Percentiles rank a stretch among this genome's conserved stretches.
Evolutionary conservation across 2,113 vertebrate species (phyloP).

Genomic region (Gnathonemus longibarbis): DNA sequence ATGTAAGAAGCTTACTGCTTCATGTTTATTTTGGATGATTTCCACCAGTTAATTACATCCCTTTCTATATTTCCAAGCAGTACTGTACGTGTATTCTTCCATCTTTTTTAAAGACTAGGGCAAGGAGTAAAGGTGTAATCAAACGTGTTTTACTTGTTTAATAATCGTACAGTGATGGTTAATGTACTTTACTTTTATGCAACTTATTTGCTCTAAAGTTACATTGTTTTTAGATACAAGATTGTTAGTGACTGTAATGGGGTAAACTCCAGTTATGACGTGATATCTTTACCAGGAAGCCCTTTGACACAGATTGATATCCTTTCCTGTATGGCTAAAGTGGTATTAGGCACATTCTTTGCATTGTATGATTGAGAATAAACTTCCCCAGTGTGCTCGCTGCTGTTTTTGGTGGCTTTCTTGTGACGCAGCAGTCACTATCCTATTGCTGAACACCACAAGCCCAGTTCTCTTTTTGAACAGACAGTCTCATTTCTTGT

Average conservation of each 20-base stretch:
- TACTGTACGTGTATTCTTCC: background rate
- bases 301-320: background rate
- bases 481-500: background rate
- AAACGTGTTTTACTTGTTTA: background rate
- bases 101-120: background rate
- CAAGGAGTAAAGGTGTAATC: background rate
- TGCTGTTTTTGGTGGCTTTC: background rate
- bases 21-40: background rate
- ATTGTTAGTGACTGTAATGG: background rate
- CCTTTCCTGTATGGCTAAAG: background rate
- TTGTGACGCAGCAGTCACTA: background rate
- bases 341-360: background rate
- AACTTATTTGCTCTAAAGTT: background rate
- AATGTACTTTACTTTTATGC: background rate
- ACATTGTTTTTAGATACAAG: background rate
- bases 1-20: background rate
- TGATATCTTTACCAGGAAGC: background rate
- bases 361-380: background rate
- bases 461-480: background rate
- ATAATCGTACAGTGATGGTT: background rate
- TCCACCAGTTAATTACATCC: background rate
- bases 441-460: background rate
- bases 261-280: background rate
- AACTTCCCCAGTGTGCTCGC: background rate
- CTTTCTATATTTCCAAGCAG: background rate